Conservation (phyloP, 1,140 invertebrate genomes). For the Meloidogyne floridensis region DNA sequence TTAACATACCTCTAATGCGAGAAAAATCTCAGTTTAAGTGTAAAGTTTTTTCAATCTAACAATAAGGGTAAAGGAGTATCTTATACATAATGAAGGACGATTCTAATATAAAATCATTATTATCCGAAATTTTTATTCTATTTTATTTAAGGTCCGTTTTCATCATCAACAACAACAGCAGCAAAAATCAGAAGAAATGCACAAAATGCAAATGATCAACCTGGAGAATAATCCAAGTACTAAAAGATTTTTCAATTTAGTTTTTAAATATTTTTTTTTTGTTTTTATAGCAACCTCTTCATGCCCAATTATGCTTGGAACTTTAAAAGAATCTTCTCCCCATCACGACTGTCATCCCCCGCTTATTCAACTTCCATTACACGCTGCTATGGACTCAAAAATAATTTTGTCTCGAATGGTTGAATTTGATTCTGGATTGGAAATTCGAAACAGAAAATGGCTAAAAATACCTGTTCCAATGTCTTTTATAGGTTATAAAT, state of each 20-base stretch:
- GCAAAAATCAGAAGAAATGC: background rate
- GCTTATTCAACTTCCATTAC: conserved; percentile 10
- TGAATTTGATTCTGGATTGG: conserved; percentile 87
- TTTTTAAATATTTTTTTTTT: background rate
- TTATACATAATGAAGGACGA: no score
- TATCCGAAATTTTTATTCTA: background rate
- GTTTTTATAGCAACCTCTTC: background rate
- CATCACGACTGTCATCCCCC: background rate
- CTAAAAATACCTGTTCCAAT: conserved; percentile 97
- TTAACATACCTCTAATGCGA: no score
- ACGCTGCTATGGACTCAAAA: conserved; percentile 33
- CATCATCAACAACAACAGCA: background rate
- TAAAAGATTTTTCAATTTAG: background rate
- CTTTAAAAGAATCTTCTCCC: background rate
- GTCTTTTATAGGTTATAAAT: conserved; percentile 81
- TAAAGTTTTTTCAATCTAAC: no score
- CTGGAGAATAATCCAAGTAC: conserved; percentile 10
- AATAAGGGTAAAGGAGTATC: no score
- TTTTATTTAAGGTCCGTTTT: background rate
- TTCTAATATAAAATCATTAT: no score
- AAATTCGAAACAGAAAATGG: conserved; percentile 96
- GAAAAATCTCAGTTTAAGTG: no score
- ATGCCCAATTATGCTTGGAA: background rate
- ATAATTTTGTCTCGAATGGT: conserved; percentile 76
- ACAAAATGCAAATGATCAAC: background rate